Evolutionary conservation across 1,140 invertebrate species (phyloP).

Genomic region (Dinoponera quadriceps): DNA sequence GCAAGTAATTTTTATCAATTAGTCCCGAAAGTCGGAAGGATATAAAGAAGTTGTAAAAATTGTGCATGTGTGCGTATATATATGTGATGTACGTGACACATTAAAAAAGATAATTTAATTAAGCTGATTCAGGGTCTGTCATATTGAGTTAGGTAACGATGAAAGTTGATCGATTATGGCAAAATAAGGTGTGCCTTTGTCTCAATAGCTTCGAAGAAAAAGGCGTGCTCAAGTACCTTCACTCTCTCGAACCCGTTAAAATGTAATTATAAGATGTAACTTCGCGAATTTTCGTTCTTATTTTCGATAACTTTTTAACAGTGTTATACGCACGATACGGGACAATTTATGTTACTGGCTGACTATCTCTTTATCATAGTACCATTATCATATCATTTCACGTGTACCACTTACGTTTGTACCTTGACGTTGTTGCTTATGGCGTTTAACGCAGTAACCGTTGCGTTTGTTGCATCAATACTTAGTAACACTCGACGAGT

Average conservation of each 20-base stretch:
- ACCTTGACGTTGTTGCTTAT: neutral
- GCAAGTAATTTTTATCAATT: slow-evolving; percentile 10
- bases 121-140: neutral
- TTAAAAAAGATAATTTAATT: slow-evolving; percentile 8
- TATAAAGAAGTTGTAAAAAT: neutral
- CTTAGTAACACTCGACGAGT: slow-evolving; percentile 45
- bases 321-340: no score
- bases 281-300: neutral
- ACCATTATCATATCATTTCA: neutral
- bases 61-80: no score
- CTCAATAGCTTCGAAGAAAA: neutral
- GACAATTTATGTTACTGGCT: neutral
- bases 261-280: neutral
- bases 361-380: neutral
- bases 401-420: neutral
- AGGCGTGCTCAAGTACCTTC: neutral
- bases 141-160: slow-evolving; percentile 8
- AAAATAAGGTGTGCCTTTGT: neutral
- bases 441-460: slow-evolving; percentile 31
- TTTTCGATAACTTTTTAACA: neutral
- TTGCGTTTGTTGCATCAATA: slow-evolving; percentile 56
- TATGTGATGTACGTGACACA: neutral
- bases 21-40: neutral
- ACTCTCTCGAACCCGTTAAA: neutral
- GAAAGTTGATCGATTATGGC: neutral